Evolutionary conservation across 2,113 vertebrate genomes (phyloP).

Genomic region (Hemibagrus wyckioides): DNA sequence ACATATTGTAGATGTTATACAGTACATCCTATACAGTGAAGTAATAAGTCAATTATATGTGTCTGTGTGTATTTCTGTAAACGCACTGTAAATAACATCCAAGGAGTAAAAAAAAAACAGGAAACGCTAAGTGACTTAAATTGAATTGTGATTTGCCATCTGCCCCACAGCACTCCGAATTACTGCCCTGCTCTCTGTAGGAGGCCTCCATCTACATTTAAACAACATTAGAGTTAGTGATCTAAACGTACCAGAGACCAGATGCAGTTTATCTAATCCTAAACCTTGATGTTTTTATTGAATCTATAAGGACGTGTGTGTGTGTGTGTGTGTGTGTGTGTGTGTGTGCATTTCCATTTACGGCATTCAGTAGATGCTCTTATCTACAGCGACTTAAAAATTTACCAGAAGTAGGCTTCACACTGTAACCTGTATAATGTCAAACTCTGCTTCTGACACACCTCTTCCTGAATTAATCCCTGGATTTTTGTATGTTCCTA

Average conservation of each 20-base stretch:
- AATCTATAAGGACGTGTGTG: background rate
- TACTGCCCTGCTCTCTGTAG: background rate
- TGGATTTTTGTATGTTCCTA: too few species aligned
- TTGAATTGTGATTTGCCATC: background rate
- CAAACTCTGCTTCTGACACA: too few species aligned
- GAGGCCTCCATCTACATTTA: conserved; percentile 1
- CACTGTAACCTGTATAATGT: background rate
- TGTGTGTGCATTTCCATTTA: conserved; percentile 10
- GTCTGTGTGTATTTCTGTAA: background rate
- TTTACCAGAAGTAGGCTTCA: background rate
- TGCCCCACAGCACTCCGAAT: background rate
- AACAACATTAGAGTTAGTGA: conserved; percentile 25
- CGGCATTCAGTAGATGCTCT: background rate
- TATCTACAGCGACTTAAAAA: background rate
- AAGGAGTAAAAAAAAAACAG: background rate
- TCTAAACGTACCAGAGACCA: conserved; percentile 7
- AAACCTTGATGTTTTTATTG: conserved; percentile 30
- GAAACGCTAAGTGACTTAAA: background rate
- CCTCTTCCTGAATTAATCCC: too few species aligned
- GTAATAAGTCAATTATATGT: background rate
- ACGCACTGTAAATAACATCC: background rate
- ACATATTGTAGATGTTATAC: background rate
- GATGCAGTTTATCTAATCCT: conserved; percentile 25
- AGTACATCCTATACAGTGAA: background rate
- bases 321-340: background rate